Percentiles rank a stretch among this genome's conserved stretches.
Conservation (phyloP, 2,797 vertebrate genomes). For the Epinephelus coioides region DNA sequence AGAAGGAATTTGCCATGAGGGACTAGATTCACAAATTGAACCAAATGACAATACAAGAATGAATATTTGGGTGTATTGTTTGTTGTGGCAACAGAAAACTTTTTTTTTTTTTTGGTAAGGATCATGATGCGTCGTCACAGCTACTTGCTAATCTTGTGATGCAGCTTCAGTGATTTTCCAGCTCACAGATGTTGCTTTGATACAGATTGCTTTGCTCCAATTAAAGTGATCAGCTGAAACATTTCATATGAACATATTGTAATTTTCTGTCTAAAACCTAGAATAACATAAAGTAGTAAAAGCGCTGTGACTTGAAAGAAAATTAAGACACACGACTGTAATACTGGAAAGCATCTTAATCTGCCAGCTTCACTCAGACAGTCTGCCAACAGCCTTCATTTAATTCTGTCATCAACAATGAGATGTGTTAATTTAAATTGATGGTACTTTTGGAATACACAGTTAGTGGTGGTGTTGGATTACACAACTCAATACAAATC, state of each 20-base stretch:
- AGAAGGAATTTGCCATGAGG: conserved; percentile 32
- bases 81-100: conserved; percentile 9
- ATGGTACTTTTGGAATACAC: not conserved
- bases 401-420: not conserved
- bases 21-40: conserved; percentile 44
- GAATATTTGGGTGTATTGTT: conserved; percentile 28
- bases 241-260: conserved; percentile 26
- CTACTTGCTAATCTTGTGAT: conserved; percentile 20
- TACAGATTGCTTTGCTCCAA: conserved; percentile 14
- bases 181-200: conserved; percentile 48
- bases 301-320: not conserved
- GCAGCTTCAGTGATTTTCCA: conserved; percentile 12
- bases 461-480: too few species aligned
- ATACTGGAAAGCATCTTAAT: conserved; percentile 2
- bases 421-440: not conserved
- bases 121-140: conserved; percentile 17
- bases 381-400: not conserved
- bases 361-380: not conserved
- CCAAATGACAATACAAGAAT: conserved; percentile 30
- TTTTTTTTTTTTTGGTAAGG: not conserved
- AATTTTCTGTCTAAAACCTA: conserved; percentile 14
- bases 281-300: not conserved
- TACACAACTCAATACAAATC: too few species aligned
- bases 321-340: not conserved
- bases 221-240: conserved; percentile 31